Base-by-base conservation (phyloP, 1,140 invertebrate species). In the Homalodisca vitripennis region DNA sequence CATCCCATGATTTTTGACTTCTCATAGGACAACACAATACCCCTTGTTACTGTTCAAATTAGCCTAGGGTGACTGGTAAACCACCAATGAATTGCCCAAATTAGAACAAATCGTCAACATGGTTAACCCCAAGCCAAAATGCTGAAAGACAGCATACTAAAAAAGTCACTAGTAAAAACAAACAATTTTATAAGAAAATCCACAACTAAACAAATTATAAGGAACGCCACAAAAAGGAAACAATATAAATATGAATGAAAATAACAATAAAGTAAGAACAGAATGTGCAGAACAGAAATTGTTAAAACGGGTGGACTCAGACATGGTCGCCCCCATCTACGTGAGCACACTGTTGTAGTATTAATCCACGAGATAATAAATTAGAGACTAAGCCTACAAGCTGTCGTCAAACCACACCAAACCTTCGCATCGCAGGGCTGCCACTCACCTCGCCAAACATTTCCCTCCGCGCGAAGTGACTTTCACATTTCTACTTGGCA, bases 351-450 rank as follows among this genome's bases (percentile, higher is more conserved):
- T 62, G 13, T 62, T 6, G 55, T n/a, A n/a, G n/a, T n/a, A 60
- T 60, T 60, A 69, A 63, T 60, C 55, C 55, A 60, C 48, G 48
- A 51, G 10, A 69, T 64, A 69, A 69, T n/a, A n/a, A n/a, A n/a
- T 47, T 71, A 63, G 55, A 63, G 63, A 46, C 70, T 71, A 71
- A 69, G 70, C 70, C 70, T 71, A 71, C 70, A 71, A 71, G 70
- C 70, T 65, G 29, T 66, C 51, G 30, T 31, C 71, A 72, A 72
- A 72, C 66, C 68, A 72, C 68, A 67, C 63, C 68, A 70, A 70
- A 70, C 65, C 64, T n/a, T n/a, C n/a, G n/a, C n/a, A 51, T 60
- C 55, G 55, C 55, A 60, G 55, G 22, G 24, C 27, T 26, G 55
- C 55, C 55, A 60, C 24, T 24, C 55, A 13, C 24, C 27, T 26